A percentile compares a stretch with the other conserved stretches of the same genome.
Conservation (phyloP, 2,797 vertebrate genomes). For the Champsocephalus esox region DNA sequence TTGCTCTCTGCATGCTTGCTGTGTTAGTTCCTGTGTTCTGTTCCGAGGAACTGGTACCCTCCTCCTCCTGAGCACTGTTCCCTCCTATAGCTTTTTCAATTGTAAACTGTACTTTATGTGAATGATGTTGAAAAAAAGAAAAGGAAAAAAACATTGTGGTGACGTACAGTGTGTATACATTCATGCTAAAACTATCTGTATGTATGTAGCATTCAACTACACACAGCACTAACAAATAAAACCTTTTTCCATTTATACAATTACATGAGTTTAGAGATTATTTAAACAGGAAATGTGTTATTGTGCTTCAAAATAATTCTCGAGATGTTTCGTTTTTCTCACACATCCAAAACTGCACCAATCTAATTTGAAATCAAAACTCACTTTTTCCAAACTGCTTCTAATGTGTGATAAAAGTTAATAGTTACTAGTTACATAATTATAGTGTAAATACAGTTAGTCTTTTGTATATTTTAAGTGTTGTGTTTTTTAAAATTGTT, state of each 20-base stretch:
- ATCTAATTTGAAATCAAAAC: no score
- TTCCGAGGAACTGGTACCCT: constrained; percentile 62
- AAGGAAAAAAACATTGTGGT: constrained; percentile 73
- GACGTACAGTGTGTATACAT: constrained; percentile 79
- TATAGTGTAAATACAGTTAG: no score
- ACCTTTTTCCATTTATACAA: constrained; percentile 67
- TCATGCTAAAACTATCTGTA: constrained; percentile 82
- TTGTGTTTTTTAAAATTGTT: no score
- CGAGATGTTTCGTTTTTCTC: no score
- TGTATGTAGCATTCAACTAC: constrained; percentile 87
- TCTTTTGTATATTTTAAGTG: no score
- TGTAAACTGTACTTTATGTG: constrained; percentile 82
- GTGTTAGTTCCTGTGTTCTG: constrained; percentile 83
- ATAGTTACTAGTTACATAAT: no score
- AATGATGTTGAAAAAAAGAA: constrained; percentile 76
- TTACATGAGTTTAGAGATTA: not conserved
- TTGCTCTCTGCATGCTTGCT: constrained; percentile 83
- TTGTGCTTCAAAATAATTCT: not conserved
- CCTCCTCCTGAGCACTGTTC: constrained; percentile 55
- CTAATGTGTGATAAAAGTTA: no score
- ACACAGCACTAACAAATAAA: constrained; percentile 88
- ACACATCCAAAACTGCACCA: no score
- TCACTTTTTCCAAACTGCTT: no score
- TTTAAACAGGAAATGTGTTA: not conserved
- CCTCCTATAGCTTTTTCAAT: constrained; percentile 75